These are phyloP conservation scores for Tribolium freemani DNA, from an alignment of 2,888 invertebrate species.

Conservation along the genomic window DNA sequence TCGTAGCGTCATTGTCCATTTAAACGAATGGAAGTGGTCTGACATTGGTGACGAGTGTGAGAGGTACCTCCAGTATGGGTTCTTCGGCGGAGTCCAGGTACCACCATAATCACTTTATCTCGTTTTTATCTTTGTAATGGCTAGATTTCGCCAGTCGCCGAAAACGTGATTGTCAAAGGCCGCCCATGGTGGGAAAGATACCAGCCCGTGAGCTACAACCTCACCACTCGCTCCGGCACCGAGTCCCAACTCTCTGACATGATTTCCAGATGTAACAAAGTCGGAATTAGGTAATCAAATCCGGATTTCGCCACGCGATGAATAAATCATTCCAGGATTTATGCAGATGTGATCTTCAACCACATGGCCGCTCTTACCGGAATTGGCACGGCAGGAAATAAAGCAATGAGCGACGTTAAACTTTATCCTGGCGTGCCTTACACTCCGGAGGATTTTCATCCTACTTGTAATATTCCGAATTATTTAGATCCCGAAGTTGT, in stretches of 20 bases:
- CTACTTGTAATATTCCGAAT: constrained; percentile 8
- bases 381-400: constrained; percentile 3
- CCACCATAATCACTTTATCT: not conserved
- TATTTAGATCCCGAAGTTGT: constrained; percentile 2
- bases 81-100: constrained; percentile 82
- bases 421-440: constrained; percentile 16
- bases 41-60: constrained; percentile 87
- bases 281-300: constrained; percentile 74
- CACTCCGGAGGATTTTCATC: constrained; percentile 6
- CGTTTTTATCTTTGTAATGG: not conserved
- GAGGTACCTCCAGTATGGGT: constrained; percentile 78
- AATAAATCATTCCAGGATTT: constrained; percentile 40
- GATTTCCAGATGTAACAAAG: constrained; percentile 83
- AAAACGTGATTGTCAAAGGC: constrained; percentile 73
- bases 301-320: constrained; percentile 54
- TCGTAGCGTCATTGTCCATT: constrained; percentile 78
- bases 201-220: constrained; percentile 86
- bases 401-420: constrained; percentile 2
- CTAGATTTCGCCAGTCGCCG: constrained; percentile 81
- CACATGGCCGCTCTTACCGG: constrained; percentile 6
- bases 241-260: constrained; percentile 80
- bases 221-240: constrained; percentile 83
- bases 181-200: constrained; percentile 92
- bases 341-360: constrained; percentile 8
- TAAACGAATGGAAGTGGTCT: constrained; percentile 84